Conservation (phyloP, 2,113 vertebrate species). For the Lagenorhynchus albirostris region DNA sequence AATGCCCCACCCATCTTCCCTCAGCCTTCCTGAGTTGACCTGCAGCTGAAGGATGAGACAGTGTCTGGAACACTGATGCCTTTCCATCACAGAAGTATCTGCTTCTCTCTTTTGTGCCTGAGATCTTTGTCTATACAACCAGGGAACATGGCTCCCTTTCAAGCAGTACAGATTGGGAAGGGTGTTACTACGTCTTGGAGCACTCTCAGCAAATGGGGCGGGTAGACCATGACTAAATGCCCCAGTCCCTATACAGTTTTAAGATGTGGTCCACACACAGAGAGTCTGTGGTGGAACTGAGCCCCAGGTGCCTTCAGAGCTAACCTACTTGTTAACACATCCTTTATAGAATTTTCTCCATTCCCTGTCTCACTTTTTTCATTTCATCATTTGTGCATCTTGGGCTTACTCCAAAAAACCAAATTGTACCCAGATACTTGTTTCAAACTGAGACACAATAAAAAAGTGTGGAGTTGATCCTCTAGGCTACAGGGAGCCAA, state of each 20-base stretch:
- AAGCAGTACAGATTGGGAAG: not conserved
- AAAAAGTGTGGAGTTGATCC: not conserved
- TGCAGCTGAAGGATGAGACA: not conserved
- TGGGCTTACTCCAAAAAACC: not conserved
- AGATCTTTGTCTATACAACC: not conserved
- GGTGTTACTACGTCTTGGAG: not conserved
- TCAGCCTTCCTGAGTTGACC: not conserved
- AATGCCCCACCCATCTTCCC: accelerated
- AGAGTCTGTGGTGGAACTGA: not conserved
- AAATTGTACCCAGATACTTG: not conserved
- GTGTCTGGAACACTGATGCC: not conserved
- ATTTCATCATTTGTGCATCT: not conserved
- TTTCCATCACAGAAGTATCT: not conserved
- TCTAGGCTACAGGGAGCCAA: not conserved
- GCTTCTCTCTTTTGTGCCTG: not conserved
- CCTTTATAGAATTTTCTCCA: not conserved
- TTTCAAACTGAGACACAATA: not conserved
- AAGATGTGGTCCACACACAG: not conserved
- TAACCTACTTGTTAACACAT: not conserved
- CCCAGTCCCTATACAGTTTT: not conserved
- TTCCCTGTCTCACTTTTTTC: not conserved
- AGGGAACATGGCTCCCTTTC: not conserved
- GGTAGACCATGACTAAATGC: not conserved
- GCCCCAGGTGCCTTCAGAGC: not conserved
- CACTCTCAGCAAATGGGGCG: not conserved